phyloP scores from a whole-genome alignment of 2,113 vertebrate genomes.

The Oreotragus oreotragus region DNA sequence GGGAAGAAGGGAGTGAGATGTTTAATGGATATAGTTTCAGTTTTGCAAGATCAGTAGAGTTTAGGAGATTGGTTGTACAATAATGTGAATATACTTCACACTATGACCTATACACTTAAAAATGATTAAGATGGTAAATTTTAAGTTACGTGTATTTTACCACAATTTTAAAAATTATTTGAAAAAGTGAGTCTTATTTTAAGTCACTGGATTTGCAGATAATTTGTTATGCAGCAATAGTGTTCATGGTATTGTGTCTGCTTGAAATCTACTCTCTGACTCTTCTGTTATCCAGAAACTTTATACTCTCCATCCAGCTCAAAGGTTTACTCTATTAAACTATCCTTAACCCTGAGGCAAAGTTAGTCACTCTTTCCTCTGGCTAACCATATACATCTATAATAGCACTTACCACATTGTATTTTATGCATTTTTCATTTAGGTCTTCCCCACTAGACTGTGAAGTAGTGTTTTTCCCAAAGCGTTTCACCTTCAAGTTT shows the following conservation, averaged over 20 bases:
- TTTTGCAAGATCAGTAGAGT: background rate
- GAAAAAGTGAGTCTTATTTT: background rate
- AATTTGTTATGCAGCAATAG: background rate
- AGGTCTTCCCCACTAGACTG: background rate
- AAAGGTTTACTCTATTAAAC: background rate
- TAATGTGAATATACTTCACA: background rate
- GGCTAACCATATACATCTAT: background rate
- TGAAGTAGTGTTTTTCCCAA: background rate
- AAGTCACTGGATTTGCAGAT: background rate
- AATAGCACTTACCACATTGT: background rate
- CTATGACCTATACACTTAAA: background rate
- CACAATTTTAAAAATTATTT: background rate
- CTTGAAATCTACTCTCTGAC: background rate
- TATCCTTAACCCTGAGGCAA: background rate
- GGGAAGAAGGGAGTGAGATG: background rate
- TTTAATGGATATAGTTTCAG: background rate
- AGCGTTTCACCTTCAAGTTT: background rate
- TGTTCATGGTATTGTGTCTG: background rate
- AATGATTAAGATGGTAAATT: background rate
- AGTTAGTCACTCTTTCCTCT: background rate
- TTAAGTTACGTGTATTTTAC: background rate
- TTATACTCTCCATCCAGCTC: background rate
- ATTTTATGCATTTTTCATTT: conserved; percentile 8
- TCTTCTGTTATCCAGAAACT: background rate
- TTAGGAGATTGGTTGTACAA: background rate